Base-by-base conservation (phyloP, 2,797 vertebrate genomes). In the Danio jaintianensis region DNA sequence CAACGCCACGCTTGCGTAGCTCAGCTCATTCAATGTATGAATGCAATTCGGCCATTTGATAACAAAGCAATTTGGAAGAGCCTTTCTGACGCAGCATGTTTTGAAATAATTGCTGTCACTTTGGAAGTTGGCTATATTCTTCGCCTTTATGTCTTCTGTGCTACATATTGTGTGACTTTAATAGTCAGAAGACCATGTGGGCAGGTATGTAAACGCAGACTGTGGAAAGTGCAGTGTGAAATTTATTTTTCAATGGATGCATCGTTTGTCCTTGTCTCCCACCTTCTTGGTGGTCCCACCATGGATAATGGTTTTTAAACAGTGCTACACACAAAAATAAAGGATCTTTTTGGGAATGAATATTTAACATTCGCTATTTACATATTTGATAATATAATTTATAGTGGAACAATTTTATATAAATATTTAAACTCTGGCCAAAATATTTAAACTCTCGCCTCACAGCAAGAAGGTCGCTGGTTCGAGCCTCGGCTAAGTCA, bases 191-290 rank as follows among this genome's bases (percentile, higher is more conserved):
- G 61, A 36, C 45, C 61, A 47, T 50, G 79, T 75, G 68, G 64
- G 75, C 69, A 55, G 47, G 56, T 59, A 42, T 62, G 50, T 22
- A 48, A 61, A 59, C 47, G 38, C 45, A 47, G 50, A 68, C 64
- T 61, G 36, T 59, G 6, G 20, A 48, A 29, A 47, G 43, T 67
- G 47, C 50, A 36, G 48, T 47, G 78, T 77, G 56, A 75, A 55
- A 80, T 70, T 8, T 47, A 69, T 84, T 50, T 77, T 68, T 72
- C 56, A 75, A 63, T 70, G 62, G 64, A 75, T 42, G 76, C 71
- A 58, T 85, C 66, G 76, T 76, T 74, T 64, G 36, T 63, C 72
- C 45, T 52, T 71, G 50, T 79, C 53, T 50, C 13, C 22, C n/a
- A 55, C 68, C 29, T 42, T 67, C 72, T 29, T 36, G 72, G 74